Percentiles rank a stretch among this genome's conserved stretches.
Evolutionary conservation across 1,140 invertebrate species (phyloP).

Genomic region (Eupristina koningsbergeri): DNA sequence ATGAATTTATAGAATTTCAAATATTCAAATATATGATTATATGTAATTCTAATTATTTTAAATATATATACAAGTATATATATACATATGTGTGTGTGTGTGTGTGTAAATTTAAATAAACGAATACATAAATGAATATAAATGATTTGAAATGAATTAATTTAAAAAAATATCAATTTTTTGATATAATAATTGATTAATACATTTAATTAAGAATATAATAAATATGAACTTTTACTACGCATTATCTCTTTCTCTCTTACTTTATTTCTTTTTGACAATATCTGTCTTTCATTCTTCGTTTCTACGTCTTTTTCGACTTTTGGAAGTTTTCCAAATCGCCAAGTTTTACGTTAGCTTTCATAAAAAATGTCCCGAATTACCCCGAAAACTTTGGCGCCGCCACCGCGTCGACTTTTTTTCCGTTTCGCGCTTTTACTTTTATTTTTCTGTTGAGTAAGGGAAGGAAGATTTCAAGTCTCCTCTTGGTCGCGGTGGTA

Average conservation of each 20-base stretch:
- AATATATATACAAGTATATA: too few species aligned
- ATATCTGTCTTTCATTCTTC: not conserved
- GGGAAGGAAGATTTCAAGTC: constrained; percentile 34
- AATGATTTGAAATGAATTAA: too few species aligned
- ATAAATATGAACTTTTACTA: constrained; percentile 11
- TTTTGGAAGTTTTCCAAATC: constrained; percentile 51
- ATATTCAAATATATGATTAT: constrained; percentile 3
- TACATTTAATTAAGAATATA: constrained; percentile 44
- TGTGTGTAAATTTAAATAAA: too few species aligned
- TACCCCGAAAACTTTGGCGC: constrained; percentile 47
- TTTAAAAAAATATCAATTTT: too few species aligned
- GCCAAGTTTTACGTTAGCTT: constrained; percentile 27
- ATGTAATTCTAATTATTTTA: not conserved
- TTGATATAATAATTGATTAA: constrained; percentile 10
- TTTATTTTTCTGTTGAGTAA: constrained; percentile 24
- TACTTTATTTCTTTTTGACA: not conserved
- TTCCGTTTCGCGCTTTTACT: constrained; percentile 42
- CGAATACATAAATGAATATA: too few species aligned
- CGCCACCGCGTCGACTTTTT: constrained; percentile 31
- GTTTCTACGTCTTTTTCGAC: not conserved
- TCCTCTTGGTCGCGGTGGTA: constrained; percentile 29
- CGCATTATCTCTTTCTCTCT: not conserved
- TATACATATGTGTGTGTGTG: too few species aligned
- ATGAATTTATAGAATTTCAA: not conserved
- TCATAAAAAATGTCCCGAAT: constrained; percentile 52